A percentile compares a stretch with the other conserved stretches of the same genome.
Evolutionary conservation across 2,113 vertebrate species (phyloP).

Genomic region (Alethe castanea): DNA sequence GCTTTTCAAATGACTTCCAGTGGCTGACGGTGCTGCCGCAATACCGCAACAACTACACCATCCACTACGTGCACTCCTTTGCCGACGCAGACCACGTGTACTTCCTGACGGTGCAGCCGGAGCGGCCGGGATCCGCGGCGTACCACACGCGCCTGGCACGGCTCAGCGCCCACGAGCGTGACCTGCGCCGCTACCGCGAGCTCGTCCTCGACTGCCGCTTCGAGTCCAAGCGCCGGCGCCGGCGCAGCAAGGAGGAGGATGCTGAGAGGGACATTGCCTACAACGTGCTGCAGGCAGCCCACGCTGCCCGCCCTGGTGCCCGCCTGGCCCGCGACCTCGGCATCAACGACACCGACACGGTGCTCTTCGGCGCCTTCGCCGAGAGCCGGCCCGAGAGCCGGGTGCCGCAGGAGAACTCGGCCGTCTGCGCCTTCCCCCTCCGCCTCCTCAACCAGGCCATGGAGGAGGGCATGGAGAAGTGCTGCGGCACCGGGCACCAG

Average conservation of each 20-base stretch:
- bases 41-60: conserved; percentile 77
- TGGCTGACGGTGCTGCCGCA: conserved; percentile 81
- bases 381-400: conserved; percentile 61
- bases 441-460: conserved; percentile 80
- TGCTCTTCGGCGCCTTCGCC: conserved; percentile 86
- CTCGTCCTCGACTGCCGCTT: conserved; percentile 86
- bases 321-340: conserved; percentile 82
- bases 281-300: conserved; percentile 86
- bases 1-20: conserved; percentile 78
- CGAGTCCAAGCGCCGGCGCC: conserved; percentile 82
- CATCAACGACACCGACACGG: conserved; percentile 71
- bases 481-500: conserved; percentile 72
- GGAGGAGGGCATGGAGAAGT: conserved; percentile 79
- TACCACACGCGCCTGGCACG: conserved; percentile 85
- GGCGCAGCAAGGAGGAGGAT: neutral
- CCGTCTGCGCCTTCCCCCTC: conserved; percentile 90
- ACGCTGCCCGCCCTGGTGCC: conserved; percentile 76
- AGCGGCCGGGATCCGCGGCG: conserved; percentile 4
- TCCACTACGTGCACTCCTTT: conserved; percentile 89
- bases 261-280: conserved; percentile 71
- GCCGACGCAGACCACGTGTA: conserved; percentile 79
- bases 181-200: conserved; percentile 85
- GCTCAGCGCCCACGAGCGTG: conserved; percentile 72
- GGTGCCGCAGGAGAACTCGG: conserved; percentile 68
- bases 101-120: conserved; percentile 87